Base-by-base conservation (phyloP, 1,140 invertebrate genomes). In the Battus philenor region DNA sequence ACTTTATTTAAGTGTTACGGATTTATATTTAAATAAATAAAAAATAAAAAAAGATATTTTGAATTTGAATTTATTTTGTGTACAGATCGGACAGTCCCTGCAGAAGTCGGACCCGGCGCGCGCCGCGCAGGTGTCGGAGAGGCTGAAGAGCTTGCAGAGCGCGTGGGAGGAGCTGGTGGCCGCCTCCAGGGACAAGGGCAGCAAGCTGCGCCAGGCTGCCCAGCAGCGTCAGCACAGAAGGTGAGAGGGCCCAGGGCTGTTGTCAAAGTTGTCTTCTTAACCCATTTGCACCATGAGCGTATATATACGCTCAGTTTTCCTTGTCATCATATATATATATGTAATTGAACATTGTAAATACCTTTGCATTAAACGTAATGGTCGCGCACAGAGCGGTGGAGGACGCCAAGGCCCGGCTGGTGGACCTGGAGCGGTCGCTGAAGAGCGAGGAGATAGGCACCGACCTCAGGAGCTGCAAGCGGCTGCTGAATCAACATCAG, bases 381-480 rank as follows among this genome's bases (percentile, higher is more conserved):
- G n/a, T n/a, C n/a, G n/a, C n/a, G n/a, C 6, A 78, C 44, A 90
- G 90, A 1, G 89, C 94, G 59, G 93, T 96, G 54, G 93, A 95
- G 54, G 92, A 93, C 71, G 94, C 95, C 0, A 90, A 93, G 45
- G 88, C 90, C 10, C 95, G 95, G 59, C 69, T 98, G 4, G 92
- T 93, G 48, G 96, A 95, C 56, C 88, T 96, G 44, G 90, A 93
- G 54, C 83, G 81, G 4, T 90, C 90, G 1, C 83, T 98, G n/a
- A 89, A 91, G 41, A 94, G 93, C 44, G 90, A 91, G 31, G 93
- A 96, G 81, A 90, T 94, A 12, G 95, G 95, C 5, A 89, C 88
- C 2, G 96, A 98, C 87, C 84, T 98, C 8, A 87, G 96, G 38
- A 94, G 93, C 60, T 97, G 96, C 68, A 95, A 97, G 67, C 91